Percentiles rank a stretch among this genome's conserved stretches.
phyloP scores from a whole-genome alignment of 2,888 invertebrate genomes.

The Osedax fenrisi region DNA sequence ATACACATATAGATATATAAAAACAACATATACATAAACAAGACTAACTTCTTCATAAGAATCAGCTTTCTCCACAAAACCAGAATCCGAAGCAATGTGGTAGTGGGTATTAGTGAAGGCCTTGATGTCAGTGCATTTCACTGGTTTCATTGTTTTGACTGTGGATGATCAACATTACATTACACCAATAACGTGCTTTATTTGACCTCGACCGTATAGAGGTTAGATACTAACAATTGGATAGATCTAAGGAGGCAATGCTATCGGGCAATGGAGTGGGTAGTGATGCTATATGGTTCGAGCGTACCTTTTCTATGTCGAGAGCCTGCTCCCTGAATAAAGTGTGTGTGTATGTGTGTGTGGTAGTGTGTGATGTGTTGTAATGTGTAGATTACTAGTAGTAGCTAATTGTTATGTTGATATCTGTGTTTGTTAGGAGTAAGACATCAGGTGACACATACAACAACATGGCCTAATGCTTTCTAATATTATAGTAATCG shows the following conservation, averaged over 20 bases:
- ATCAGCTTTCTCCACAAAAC: constrained; percentile 42
- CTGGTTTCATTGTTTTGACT: constrained; percentile 38
- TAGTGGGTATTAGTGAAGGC: constrained; percentile 46
- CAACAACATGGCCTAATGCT: too few species aligned
- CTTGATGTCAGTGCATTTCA: constrained; percentile 43
- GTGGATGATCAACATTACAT: background rate
- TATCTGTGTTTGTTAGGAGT: too few species aligned
- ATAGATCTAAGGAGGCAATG: background rate
- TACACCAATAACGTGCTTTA: too few species aligned
- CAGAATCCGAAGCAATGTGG: constrained; percentile 41
- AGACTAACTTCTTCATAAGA: constrained; percentile 38
- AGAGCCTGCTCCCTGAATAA: constrained; percentile 42
- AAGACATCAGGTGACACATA: too few species aligned
- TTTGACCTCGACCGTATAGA: too few species aligned
- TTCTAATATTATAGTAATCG: too few species aligned
- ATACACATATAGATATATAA: too few species aligned
- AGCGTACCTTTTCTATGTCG: constrained; percentile 41
- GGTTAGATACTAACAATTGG: background rate
- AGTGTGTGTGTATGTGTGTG: too few species aligned
- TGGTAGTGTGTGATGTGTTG: too few species aligned
- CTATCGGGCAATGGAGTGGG: constrained; percentile 45
- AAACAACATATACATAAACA: too few species aligned
- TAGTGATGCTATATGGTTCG: constrained; percentile 42
- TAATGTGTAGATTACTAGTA: too few species aligned
- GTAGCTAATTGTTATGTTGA: too few species aligned